These are phyloP conservation scores for Escarpia spicata DNA, from an alignment of 2,888 invertebrate species.

Conservation along the genomic window DNA sequence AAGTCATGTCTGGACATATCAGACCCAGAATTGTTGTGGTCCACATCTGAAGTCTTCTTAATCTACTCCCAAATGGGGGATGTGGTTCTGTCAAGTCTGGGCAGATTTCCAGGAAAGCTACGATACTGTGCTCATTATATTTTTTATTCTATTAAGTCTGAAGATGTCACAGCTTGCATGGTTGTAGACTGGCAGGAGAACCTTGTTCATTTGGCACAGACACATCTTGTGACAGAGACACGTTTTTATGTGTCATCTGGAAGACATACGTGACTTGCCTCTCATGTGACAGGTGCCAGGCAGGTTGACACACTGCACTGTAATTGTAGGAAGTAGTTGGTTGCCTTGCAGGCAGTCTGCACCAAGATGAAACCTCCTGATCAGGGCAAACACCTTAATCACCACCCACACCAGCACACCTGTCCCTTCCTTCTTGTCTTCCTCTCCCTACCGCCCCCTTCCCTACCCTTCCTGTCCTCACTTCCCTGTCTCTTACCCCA, in stretches of 20 bases:
- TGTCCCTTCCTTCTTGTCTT: not conserved
- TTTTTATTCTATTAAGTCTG: not conserved
- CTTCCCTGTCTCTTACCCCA: no score
- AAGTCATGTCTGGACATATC: not conserved
- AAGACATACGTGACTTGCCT: not conserved
- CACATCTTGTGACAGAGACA: not conserved
- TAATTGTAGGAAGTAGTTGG: constrained; percentile 4
- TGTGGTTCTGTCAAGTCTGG: not conserved
- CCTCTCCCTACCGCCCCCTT: no score
- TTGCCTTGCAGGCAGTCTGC: not conserved
- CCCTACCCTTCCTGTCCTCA: no score
- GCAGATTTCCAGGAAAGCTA: constrained; percentile 10
- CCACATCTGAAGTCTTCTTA: not conserved
- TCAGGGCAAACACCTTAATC: constrained; percentile 10
- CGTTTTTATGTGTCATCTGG: not conserved
- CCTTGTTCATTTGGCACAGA: not conserved
- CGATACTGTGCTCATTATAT: not conserved
- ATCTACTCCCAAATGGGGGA: not conserved
- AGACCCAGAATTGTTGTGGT: not conserved
- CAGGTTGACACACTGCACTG: not conserved
- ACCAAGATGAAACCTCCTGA: not conserved
- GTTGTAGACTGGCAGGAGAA: not conserved
- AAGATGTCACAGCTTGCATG: not conserved
- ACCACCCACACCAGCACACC: not conserved
- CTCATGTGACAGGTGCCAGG: not conserved